These are phyloP conservation scores for Antigone vipio DNA, from an alignment of 2,113 vertebrate species.

Conservation along the genomic window DNA sequence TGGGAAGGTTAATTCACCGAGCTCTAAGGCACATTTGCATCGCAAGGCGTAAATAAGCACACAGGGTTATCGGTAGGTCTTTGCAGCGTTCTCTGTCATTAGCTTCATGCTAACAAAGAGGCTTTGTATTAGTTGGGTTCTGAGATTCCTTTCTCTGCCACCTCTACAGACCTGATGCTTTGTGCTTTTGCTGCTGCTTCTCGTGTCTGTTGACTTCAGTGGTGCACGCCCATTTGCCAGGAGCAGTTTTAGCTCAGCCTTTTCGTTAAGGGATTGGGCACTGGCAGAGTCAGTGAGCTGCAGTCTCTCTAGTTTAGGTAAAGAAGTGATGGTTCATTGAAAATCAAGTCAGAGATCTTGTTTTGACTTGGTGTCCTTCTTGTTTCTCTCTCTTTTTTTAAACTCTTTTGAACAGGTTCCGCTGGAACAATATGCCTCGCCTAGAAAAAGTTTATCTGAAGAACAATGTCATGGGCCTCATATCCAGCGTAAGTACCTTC, in stretches of 20 bases:
- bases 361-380: neutral
- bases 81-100: neutral
- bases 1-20: neutral
- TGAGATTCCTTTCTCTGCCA: neutral
- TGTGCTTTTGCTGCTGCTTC: neutral
- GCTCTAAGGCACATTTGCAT: fast-evolving
- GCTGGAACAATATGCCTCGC: conserved; percentile 93
- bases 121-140: conserved; percentile 7
- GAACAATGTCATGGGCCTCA: conserved; percentile 92
- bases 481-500: conserved; percentile 76
- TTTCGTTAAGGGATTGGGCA: neutral
- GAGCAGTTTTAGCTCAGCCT: neutral
- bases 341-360: neutral
- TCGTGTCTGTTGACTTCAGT: neutral
- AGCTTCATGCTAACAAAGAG: neutral
- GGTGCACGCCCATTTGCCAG: neutral
- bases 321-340: neutral
- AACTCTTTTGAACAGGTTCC: conserved; percentile 76
- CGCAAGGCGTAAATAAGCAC: neutral
- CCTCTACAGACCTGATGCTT: neutral
- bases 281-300: neutral
- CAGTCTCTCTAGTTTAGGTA: neutral
- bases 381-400: neutral
- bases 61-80: neutral
- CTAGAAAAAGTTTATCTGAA: conserved; percentile 92